phyloP scores from a whole-genome alignment of 2,113 vertebrate species.

The Charadrius vociferus region DNA sequence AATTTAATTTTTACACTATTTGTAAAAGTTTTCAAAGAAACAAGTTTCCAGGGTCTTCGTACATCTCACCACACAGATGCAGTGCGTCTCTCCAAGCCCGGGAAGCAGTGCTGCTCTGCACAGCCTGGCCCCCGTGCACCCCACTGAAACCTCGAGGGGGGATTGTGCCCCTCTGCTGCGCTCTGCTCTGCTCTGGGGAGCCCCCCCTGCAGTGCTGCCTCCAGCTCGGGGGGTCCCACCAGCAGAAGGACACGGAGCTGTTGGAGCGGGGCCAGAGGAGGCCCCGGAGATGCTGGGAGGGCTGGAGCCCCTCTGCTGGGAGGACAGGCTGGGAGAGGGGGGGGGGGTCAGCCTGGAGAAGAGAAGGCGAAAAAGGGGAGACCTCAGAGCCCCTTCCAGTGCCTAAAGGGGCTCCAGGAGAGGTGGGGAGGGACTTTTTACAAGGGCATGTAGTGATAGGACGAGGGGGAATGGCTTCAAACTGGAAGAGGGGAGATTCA shows the following conservation, averaged over 20 bases:
- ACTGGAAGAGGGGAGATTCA: too few species aligned
- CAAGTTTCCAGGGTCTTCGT: neutral
- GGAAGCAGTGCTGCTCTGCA: neutral
- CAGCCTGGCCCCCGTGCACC: neutral
- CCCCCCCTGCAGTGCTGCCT: neutral
- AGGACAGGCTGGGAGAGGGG: too few species aligned
- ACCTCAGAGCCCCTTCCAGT: too few species aligned
- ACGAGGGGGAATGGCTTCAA: too few species aligned
- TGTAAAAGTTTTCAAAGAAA: neutral
- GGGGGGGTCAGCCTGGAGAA: too few species aligned
- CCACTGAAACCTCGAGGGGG: neutral
- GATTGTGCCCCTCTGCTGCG: neutral
- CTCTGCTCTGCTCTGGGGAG: neutral
- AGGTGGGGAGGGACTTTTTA: too few species aligned
- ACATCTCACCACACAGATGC: fast-evolving
- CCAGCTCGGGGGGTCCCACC: neutral
- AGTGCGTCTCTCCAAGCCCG: fast-evolving
- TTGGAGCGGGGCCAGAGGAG: too few species aligned
- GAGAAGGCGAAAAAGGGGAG: too few species aligned
- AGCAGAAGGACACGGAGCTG: too few species aligned
- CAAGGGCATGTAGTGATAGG: too few species aligned
- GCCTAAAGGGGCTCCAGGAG: too few species aligned
- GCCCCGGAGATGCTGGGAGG: neutral
- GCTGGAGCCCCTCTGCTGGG: too few species aligned
- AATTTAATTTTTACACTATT: neutral